Evolutionary conservation across 30 jellyfish, hydroid and myxozoan species (phyloP).

Genomic region (Hydractinia symbiolongicarpus): DNA sequence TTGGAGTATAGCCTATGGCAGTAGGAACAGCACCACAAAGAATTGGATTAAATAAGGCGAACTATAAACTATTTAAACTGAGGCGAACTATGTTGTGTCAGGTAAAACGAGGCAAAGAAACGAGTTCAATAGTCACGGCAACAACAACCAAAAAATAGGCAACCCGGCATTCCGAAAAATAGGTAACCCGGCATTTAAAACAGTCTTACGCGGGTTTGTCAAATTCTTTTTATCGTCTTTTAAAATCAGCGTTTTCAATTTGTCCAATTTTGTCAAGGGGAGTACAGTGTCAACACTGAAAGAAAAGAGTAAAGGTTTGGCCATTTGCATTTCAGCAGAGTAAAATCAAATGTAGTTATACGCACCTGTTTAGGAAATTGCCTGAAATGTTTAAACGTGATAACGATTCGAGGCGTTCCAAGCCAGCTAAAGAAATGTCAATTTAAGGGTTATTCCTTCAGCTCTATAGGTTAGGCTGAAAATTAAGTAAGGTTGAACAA

Average conservation of each 20-base stretch:
- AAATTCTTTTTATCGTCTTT: background rate
- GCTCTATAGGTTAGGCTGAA: too few species aligned
- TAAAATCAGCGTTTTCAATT: background rate
- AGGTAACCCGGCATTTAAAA: background rate
- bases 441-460: too few species aligned
- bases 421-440: background rate
- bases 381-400: background rate
- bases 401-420: constrained; percentile 1
- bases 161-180: background rate
- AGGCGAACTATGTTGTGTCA: too few species aligned
- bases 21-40: too few species aligned
- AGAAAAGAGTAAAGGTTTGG: background rate
- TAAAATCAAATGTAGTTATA: background rate
- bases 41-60: too few species aligned
- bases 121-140: background rate
- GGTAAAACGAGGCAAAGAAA: background rate
- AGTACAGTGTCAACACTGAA: background rate
- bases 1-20: too few species aligned
- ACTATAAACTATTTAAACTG: too few species aligned
- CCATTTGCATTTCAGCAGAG: too few species aligned
- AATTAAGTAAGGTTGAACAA: too few species aligned
- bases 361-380: constrained; percentile 1
- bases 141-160: background rate
- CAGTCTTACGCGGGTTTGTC: background rate
- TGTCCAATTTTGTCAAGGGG: background rate